A percentile compares a stretch with the other conserved stretches of the same genome.
Evolutionary conservation across 2,113 vertebrate species (phyloP).

Genomic region (Xenus cinereus): DNA sequence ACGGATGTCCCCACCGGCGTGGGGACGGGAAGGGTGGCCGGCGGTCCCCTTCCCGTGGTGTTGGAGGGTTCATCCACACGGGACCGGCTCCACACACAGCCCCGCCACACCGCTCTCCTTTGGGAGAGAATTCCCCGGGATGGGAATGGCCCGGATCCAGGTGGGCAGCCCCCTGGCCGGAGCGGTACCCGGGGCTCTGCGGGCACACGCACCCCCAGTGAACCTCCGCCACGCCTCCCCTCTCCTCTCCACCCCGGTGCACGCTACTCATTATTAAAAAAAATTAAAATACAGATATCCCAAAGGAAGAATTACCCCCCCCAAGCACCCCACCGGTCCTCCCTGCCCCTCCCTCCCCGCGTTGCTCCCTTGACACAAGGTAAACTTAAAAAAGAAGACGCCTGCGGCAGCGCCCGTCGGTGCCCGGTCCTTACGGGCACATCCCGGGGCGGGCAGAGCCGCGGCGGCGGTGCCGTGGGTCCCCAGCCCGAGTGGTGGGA

Average conservation of each 20-base stretch:
- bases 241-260: background rate
- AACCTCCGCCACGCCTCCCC: background rate
- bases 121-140: conserved; percentile 72
- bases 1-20: background rate
- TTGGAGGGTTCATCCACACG: background rate
- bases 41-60: background rate
- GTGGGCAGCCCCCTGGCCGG: background rate
- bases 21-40: background rate
- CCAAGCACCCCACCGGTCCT: background rate
- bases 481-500: background rate
- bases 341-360: conserved; percentile 11
- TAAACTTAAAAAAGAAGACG: conserved; percentile 70
- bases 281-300: conserved; percentile 63
- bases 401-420: conserved; percentile 8
- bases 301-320: conserved; percentile 12
- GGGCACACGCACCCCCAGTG: background rate
- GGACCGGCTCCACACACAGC: background rate
- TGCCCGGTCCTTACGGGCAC: background rate
- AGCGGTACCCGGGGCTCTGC: background rate
- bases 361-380: conserved; percentile 85
- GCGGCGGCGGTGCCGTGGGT: background rate
- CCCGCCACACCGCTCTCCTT: conserved; percentile 65
- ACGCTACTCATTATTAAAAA: conserved; percentile 69
- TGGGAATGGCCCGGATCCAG: background rate
- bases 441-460: background rate